Conservation (phyloP, 1,140 invertebrate genomes). For the Drosophila athabasca region DNA sequence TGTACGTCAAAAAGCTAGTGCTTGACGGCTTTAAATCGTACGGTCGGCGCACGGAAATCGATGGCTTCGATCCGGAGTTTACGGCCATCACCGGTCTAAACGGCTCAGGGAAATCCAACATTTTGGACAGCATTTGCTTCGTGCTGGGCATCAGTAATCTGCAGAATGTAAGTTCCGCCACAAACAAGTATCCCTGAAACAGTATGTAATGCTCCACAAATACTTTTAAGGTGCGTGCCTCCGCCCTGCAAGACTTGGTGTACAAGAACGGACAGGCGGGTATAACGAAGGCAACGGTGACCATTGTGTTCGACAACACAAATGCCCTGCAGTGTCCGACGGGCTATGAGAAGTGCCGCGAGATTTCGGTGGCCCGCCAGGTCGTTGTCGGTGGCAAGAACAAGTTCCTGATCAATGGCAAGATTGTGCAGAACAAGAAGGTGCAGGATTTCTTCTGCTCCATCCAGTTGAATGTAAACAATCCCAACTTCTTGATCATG, state of each 20-base stretch:
- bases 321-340: slow-evolving; percentile 93
- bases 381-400: slow-evolving; percentile 92
- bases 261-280: slow-evolving; percentile 99
- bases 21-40: slow-evolving; percentile 99
- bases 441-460: slow-evolving; percentile 98
- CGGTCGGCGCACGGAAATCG: slow-evolving; percentile 95
- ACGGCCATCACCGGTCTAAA: slow-evolving; percentile 99
- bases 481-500: slow-evolving; percentile 99
- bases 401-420: slow-evolving; percentile 98
- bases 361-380: slow-evolving; percentile 97
- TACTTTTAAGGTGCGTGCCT: slow-evolving; percentile 91
- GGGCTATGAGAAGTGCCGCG: slow-evolving; percentile 96
- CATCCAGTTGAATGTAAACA: slow-evolving; percentile 99
- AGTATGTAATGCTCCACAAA: background rate
- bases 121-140: slow-evolving; percentile 99
- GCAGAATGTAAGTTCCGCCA: slow-evolving; percentile 88
- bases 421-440: slow-evolving; percentile 93
- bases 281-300: slow-evolving; percentile 97
- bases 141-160: slow-evolving; percentile 98
- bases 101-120: slow-evolving; percentile 99
- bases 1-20: slow-evolving; percentile 97
- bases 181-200: background rate
- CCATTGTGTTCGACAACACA: slow-evolving; percentile 97
- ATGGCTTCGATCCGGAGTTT: slow-evolving; percentile 96
- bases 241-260: slow-evolving; percentile 96